Conservation (phyloP, 1,140 invertebrate species). For the Achroia grisella region DNA sequence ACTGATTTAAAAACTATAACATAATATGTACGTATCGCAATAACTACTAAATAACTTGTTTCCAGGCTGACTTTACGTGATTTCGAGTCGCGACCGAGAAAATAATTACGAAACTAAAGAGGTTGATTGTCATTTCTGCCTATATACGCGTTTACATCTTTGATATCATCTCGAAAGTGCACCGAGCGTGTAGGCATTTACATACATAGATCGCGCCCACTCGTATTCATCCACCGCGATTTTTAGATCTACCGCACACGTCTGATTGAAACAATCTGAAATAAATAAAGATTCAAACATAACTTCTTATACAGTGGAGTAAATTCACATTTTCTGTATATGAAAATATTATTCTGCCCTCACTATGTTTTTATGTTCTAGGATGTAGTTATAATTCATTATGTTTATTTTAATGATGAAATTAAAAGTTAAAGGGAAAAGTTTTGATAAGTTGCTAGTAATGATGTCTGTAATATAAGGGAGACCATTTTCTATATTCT, state of each 20-base stretch:
- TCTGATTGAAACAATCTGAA: not conserved
- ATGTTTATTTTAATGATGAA: not conserved
- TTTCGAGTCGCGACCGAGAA: not conserved
- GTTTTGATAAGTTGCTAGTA: too few relatives aligned
- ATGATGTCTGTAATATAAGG: too few relatives aligned
- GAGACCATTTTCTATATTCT: too few relatives aligned
- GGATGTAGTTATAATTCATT: not conserved
- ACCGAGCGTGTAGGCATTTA: constrained; percentile 58
- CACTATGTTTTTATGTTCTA: too few relatives aligned
- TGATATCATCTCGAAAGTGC: constrained; percentile 62
- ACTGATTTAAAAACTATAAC: too few relatives aligned
- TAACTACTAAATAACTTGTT: too few relatives aligned
- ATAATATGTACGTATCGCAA: too few relatives aligned
- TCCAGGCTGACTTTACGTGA: too few relatives aligned
- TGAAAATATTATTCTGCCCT: not conserved
- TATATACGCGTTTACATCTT: constrained; percentile 26
- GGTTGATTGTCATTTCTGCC: constrained; percentile 45
- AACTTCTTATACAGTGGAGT: not conserved
- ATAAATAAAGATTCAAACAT: not conserved
- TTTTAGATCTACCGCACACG: constrained; percentile 21
- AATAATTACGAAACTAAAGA: constrained; percentile 26
- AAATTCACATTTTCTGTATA: not conserved
- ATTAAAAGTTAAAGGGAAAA: too few relatives aligned
- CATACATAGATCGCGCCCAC: constrained; percentile 58
- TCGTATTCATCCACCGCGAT: constrained; percentile 31